These are phyloP conservation scores for Wasmannia auropunctata DNA, from an alignment of 1,140 invertebrate genomes.

Conservation along the genomic window DNA sequence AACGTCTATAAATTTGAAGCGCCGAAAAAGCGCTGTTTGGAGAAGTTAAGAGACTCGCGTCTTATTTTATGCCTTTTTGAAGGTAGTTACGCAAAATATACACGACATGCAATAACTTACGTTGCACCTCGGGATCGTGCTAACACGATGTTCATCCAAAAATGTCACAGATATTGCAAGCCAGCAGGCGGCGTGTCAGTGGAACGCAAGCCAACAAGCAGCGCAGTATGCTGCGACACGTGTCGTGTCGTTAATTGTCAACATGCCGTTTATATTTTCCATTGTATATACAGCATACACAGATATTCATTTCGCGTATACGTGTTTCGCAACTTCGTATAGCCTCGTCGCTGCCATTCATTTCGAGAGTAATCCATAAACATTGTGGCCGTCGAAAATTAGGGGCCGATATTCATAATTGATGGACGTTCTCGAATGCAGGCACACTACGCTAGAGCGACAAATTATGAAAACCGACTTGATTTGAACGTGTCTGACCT, in stretches of 20 bases:
- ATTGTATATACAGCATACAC: conserved; percentile 35
- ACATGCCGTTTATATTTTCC: conserved; percentile 55
- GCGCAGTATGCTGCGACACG: conserved; percentile 48
- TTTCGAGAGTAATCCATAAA: conserved; percentile 16
- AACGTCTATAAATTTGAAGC: neutral
- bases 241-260: conserved; percentile 60
- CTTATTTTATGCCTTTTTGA: neutral
- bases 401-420: conserved; percentile 42
- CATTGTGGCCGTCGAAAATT: conserved; percentile 11
- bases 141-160: conserved; percentile 48
- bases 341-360: neutral
- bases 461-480: conserved; percentile 5
- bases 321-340: conserved; percentile 30
- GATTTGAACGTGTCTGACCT: neutral
- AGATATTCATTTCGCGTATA: conserved; percentile 47
- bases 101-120: conserved; percentile 34
- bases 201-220: conserved; percentile 14
- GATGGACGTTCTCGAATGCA: neutral
- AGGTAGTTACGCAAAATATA: neutral
- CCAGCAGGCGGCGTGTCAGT: conserved; percentile 37
- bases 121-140: conserved; percentile 17
- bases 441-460: neutral
- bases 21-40: neutral
- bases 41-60: neutral
- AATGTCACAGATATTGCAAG: conserved; percentile 53